Evolutionary conservation across 2,113 vertebrate genomes (phyloP).

Genomic region (Haliaeetus leucogaster): DNA sequence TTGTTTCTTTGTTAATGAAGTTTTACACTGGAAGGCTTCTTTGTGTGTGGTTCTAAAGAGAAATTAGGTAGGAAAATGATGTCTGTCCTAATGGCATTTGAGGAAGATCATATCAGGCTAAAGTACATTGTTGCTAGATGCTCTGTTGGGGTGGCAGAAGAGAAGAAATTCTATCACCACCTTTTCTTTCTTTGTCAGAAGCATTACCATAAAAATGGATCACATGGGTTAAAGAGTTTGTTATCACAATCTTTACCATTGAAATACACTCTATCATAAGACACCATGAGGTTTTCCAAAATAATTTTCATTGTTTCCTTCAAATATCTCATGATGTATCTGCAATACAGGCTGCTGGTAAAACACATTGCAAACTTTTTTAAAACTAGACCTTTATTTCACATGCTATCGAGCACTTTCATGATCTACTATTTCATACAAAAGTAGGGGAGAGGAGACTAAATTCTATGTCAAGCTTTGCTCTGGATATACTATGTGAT

Average conservation of each 20-base stretch:
- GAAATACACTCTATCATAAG: background rate
- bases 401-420: background rate
- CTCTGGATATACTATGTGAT: background rate
- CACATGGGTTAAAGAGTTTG: background rate
- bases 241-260: background rate
- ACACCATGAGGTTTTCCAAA: background rate
- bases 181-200: background rate
- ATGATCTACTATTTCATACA: background rate
- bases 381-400: background rate
- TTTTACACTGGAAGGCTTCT: background rate
- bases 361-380: background rate
- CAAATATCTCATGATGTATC: background rate
- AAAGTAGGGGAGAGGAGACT: background rate
- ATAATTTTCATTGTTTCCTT: background rate
- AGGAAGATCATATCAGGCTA: background rate
- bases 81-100: background rate
- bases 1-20: background rate
- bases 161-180: background rate
- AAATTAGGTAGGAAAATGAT: background rate
- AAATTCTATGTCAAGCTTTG: background rate
- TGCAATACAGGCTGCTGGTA: background rate
- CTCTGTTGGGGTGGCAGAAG: background rate
- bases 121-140: background rate
- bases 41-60: background rate
- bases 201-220: background rate